Evolutionary conservation across 2,797 vertebrate genomes (phyloP), one percentile per base, ranked within the genome.

Genomic region (Acanthurus leucopareius): DNA sequence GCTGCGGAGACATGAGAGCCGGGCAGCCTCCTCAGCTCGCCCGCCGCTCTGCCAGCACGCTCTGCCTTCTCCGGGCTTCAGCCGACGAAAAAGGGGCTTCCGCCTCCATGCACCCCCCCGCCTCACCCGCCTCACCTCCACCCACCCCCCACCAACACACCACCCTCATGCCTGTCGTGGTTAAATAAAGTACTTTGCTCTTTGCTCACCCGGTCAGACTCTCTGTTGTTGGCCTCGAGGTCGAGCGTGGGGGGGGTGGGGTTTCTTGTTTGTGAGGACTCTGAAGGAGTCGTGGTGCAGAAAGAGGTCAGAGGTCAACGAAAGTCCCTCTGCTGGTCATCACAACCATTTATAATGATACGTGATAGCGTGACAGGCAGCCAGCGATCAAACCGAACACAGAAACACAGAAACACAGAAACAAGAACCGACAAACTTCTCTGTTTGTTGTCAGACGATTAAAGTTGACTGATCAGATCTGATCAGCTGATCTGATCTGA

Each of bases 171-270:
- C 80, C 76, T 79, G 75, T 48, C 15, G 38, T 83, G 72, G 91
- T 89, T 92, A 91, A 89, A 92, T 94, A 90, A 92, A 92, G 91
- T 87, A 13, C 87, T 80, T 74, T 89, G 90, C 86, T 92, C 91
- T 93, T 88, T 89, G 78, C 89, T 85, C 73, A 74, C 80, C 84
- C 82, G 54, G 71, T 75, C 68, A 68, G 74, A 66, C 71, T 72
- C 65, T 60, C 79, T 86, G 89, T 90, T 89, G 87, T 93, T 84
- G 80, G 85, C 80, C 69, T 28, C 28, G 28, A 28, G 28, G 28
- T 28, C 28, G 28, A 28, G 28, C 2, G 28, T 16, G 53, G 73
- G 72, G 85, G 48, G 81, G 92, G 87, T 87, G 89, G 81, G 74
- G 85, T 75, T 89, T 87, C 73, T 85, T 32, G 77, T 86, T 85